Percentiles rank a stretch among this genome's conserved stretches.
These are phyloP conservation scores for Gymnosoma rotundatum DNA, from an alignment of 2,888 invertebrate species.

Conservation along the genomic window DNA sequence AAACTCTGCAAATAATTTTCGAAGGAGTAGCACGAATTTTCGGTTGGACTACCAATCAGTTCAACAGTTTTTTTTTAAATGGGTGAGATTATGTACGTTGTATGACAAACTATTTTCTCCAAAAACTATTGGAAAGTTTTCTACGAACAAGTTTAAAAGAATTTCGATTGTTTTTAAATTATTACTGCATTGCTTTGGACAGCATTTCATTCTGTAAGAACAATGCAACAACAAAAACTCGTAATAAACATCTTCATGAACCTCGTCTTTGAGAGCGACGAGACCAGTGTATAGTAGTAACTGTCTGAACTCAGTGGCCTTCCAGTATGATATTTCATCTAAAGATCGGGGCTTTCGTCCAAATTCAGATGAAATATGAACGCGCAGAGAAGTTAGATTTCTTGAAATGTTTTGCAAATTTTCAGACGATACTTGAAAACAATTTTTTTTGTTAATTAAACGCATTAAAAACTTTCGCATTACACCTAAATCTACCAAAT, in stretches of 20 bases:
- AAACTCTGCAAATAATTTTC: conserved; percentile 47
- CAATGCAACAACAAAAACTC: conserved; percentile 21
- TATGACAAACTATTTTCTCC: conserved; percentile 32
- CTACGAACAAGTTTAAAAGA: conserved; percentile 20
- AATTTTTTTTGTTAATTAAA: conserved; percentile 34
- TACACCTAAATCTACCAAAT: conserved; percentile 44
- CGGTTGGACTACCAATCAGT: conserved; percentile 18
- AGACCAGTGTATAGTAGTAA: conserved; percentile 38
- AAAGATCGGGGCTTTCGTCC: conserved; percentile 21
- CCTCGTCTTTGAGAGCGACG: conserved; percentile 27
- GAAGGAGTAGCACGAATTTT: conserved; percentile 30
- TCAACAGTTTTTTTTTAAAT: conserved; percentile 20
- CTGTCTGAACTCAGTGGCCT: conserved; percentile 31
- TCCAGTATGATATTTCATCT: conserved; percentile 35
- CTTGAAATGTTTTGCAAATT: conserved; percentile 33
- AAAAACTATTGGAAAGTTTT: conserved; percentile 36
- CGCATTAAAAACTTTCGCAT: conserved; percentile 37
- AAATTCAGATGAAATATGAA: conserved; percentile 18
- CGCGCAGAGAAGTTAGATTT: conserved; percentile 22
- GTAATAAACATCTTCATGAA: conserved; percentile 29
- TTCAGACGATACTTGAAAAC: conserved; percentile 28
- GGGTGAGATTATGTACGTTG: conserved; percentile 22
- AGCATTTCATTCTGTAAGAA: conserved; percentile 20
- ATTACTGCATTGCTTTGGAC: conserved; percentile 27
- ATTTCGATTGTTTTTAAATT: not conserved